Evolutionary conservation across 2,113 vertebrate species (phyloP).

Genomic region (Dicrurus megarhynchus): DNA sequence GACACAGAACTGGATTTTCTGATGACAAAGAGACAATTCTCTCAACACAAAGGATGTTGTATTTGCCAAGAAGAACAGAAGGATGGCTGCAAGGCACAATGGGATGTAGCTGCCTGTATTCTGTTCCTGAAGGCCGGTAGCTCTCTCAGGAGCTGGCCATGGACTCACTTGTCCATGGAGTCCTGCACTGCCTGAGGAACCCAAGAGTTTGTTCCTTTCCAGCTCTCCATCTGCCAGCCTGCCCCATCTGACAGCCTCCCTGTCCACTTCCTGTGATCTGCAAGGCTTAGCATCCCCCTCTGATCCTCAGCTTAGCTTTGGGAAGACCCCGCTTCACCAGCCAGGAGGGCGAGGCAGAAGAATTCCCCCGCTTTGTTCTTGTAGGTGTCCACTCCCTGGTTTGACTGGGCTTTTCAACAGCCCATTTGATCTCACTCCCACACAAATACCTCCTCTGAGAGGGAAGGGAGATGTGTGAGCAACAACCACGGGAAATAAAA

Average conservation of each 20-base stretch:
- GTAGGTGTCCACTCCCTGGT: accelerated
- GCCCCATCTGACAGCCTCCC: background rate
- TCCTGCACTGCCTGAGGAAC: background rate
- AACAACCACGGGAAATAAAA: accelerated
- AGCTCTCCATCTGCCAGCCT: background rate
- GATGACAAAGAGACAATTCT: background rate
- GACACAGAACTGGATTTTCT: background rate
- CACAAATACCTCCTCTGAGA: background rate
- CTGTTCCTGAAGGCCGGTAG: background rate
- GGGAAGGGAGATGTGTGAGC: background rate
- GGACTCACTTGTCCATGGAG: background rate
- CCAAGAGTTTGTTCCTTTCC: background rate
- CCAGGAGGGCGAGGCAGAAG: background rate
- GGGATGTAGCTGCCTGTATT: background rate
- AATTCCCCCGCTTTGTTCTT: background rate
- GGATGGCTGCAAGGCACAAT: background rate
- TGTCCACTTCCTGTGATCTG: background rate
- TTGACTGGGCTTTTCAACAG: background rate
- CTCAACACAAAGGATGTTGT: background rate
- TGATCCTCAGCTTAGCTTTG: background rate
- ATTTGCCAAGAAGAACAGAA: background rate
- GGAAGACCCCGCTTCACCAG: background rate
- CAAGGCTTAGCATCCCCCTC: background rate
- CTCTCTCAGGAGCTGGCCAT: background rate
- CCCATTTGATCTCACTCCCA: background rate